These are phyloP conservation scores for Eurosta solidaginis DNA, from an alignment of 1,140 invertebrate species.

Conservation along the genomic window DNA sequence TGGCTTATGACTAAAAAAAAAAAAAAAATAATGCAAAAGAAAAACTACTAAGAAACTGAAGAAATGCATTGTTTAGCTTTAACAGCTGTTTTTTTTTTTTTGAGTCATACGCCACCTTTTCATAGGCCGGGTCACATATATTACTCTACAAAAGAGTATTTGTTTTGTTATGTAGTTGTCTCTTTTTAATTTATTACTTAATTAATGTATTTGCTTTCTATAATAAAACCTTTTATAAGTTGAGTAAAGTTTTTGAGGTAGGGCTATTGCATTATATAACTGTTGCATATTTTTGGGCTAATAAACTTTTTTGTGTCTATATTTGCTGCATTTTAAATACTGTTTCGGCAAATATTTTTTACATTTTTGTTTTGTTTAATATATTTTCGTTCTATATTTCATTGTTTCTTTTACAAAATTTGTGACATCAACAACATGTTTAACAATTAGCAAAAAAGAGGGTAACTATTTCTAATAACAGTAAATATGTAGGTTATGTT, in stretches of 20 bases:
- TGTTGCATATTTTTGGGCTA: not conserved
- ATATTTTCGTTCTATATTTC: not conserved
- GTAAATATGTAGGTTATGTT: not conserved
- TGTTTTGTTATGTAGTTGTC: no score
- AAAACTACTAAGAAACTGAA: no score
- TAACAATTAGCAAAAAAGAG: not conserved
- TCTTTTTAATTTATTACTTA: not conserved
- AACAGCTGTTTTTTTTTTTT: no score
- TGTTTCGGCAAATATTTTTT: not conserved
- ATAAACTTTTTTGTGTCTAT: not conserved
- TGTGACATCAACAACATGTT: conserved; percentile 5
- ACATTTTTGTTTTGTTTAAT: not conserved
- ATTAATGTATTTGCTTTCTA: not conserved
- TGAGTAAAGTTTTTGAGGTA: not conserved
- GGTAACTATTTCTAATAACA: not conserved
- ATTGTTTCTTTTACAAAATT: not conserved
- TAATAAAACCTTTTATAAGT: not conserved
- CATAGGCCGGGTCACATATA: no score
- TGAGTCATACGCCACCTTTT: no score
- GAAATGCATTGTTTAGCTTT: no score
- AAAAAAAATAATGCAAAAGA: no score
- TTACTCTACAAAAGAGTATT: no score
- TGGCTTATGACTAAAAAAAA: no score
- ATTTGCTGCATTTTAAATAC: not conserved
- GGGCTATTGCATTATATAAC: conserved; percentile 7